Base-by-base conservation (phyloP, 2,797 vertebrate genomes). In the Diglossa cyanea region DNA sequence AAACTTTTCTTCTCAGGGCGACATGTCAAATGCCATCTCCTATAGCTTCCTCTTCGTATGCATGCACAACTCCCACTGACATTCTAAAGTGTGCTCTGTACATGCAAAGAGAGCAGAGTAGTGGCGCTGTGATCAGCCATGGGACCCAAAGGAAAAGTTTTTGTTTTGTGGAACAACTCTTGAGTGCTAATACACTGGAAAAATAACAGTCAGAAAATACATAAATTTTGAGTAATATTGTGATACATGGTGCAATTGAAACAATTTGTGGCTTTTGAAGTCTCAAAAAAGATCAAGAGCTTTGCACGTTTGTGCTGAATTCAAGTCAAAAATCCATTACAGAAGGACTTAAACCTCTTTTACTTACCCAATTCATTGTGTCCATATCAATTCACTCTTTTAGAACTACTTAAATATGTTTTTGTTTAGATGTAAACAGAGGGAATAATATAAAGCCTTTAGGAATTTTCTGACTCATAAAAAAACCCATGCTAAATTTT, bases 1-100 rank as follows among this genome's bases (percentile, higher is more conserved):
- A 88, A 94, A 72, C 79, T 77, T 94, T 93, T 95, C 28, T 78
- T 90, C 71, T 90, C 37, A 23, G 35, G 24, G 33, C 30, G 63
- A 86, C 79, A 75, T 70, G 94, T 65, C 33, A 75, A 86, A 33
- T 70, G 50, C 44, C 53, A 90, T 47, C 35, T 95, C 61, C 35
- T 53, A 65, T 31, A 85, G n/a, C 28, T 23, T 78, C 6, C 7
- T 92, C 37, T 94, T 40, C 11, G 68, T 19, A 54, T 1, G 2
- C 26, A 33, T 63, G 16, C 35, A 80, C 17, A 90, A 81, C 54
- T 86, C 24, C 33, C 62, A 42, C 35, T 79, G 93, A 54, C 72
- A 48, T 57, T 63, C 48, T 78, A n/a, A 85, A 87, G 15, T 12
- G 50, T 88, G 72, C 19, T 91, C 68, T 75, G 51, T 42, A 53